phyloP scores from a whole-genome alignment of 2,888 invertebrate genomes.

The Neelides folsomi region DNA sequence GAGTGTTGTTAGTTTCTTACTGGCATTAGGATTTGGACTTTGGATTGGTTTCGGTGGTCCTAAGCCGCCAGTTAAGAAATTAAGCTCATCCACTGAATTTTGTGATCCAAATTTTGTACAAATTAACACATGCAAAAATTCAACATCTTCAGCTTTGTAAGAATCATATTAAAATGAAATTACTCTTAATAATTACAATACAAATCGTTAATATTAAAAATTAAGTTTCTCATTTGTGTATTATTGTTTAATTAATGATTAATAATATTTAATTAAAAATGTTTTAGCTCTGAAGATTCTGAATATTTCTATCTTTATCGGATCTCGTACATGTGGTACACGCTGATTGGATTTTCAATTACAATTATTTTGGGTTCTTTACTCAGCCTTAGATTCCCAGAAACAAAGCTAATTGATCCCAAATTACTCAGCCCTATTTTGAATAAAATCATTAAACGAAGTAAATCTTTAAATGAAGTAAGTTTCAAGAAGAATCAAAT shows the following conservation, averaged over 20 bases:
- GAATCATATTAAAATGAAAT: constrained; percentile 1
- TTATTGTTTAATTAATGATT: neutral
- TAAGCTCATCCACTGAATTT: constrained; percentile 14
- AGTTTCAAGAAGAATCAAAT: no score
- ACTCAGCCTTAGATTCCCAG: constrained; percentile 24
- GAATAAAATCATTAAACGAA: constrained; percentile 9
- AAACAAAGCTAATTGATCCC: constrained; percentile 17
- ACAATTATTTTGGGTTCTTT: constrained; percentile 25
- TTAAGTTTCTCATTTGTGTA: neutral
- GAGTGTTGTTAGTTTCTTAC: constrained; percentile 26
- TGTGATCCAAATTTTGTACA: constrained; percentile 7
- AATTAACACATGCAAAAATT: constrained; percentile 8
- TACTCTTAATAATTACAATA: no score
- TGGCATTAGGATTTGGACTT: constrained; percentile 45
- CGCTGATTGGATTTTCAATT: constrained; percentile 37
- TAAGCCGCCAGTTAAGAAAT: constrained; percentile 45
- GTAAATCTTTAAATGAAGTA: neutral
- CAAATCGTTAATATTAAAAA: no score
- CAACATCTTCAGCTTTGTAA: constrained; percentile 8
- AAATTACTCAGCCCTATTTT: constrained; percentile 25
- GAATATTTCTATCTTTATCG: constrained; percentile 36
- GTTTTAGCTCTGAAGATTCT: constrained; percentile 5
- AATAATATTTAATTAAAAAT: neutral
- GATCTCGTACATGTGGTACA: constrained; percentile 43
- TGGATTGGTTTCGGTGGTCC: constrained; percentile 78